A percentile compares a stretch with the other conserved stretches of the same genome.
Conservation (phyloP, 2,113 vertebrate species). For the Scophthalmus maximus region DNA sequence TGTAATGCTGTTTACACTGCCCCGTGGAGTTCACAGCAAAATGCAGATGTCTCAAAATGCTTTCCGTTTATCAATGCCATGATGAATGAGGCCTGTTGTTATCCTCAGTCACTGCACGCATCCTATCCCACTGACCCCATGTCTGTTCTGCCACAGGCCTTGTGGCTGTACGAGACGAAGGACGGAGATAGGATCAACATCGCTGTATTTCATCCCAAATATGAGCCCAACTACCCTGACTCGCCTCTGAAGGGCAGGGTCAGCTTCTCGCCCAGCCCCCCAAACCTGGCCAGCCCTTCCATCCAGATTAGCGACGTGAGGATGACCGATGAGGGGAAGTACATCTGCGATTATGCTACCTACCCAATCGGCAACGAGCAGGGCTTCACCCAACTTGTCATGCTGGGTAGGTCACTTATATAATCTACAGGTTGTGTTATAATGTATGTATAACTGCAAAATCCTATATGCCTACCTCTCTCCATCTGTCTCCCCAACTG, state of each 20-base stretch:
- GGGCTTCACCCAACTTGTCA: slow-evolving; percentile 81
- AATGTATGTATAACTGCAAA: slow-evolving; percentile 32
- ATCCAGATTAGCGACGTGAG: slow-evolving; percentile 80
- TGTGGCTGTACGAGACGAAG: slow-evolving; percentile 83
- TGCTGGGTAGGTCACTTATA: slow-evolving; percentile 81
- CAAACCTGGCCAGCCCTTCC: slow-evolving; percentile 78
- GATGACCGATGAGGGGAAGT: slow-evolving; percentile 86
- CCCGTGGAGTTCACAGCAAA: slow-evolving; percentile 46
- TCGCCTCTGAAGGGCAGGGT: slow-evolving; percentile 73
- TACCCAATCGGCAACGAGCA: slow-evolving; percentile 88
- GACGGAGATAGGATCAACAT: slow-evolving; percentile 75
- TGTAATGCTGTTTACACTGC: slow-evolving; percentile 38
- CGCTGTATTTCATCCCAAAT: slow-evolving; percentile 84
- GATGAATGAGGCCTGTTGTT: slow-evolving; percentile 36
- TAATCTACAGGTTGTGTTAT: not conserved
- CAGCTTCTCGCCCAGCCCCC: slow-evolving; percentile 58
- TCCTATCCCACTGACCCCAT: slow-evolving; percentile 14
- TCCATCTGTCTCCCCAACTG: not conserved
- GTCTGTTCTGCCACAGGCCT: slow-evolving; percentile 76
- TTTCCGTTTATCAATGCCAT: slow-evolving; percentile 34
- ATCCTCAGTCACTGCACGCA: not conserved
- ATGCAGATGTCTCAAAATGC: slow-evolving; percentile 37
- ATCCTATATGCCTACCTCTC: not conserved
- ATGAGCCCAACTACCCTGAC: slow-evolving; percentile 80
- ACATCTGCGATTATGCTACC: slow-evolving; percentile 88